These are phyloP conservation scores for Drosophila prolongata DNA, from an alignment of 2,888 invertebrate species.

Conservation along the genomic window DNA sequence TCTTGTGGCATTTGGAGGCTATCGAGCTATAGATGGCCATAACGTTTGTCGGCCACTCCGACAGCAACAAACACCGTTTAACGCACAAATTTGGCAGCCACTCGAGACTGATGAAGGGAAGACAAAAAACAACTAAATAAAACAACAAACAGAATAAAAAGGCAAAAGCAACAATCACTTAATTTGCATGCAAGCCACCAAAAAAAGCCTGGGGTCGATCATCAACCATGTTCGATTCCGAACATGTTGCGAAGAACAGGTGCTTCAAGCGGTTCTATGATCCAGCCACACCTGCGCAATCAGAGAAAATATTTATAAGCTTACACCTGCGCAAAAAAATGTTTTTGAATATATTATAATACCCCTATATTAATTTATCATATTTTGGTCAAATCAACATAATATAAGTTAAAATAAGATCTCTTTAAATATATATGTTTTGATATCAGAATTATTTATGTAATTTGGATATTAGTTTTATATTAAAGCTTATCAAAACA, in stretches of 20 bases:
- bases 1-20: conserved; percentile 60
- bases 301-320: no score
- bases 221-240: conserved; percentile 11
- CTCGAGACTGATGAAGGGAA: conserved; percentile 19
- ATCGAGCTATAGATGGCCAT: conserved; percentile 47
- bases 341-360: no score
- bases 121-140: conserved; percentile 5
- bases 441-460: no score
- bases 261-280: background rate
- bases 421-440: no score
- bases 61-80: conserved; percentile 58
- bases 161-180: conserved; percentile 25
- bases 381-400: no score
- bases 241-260: conserved; percentile 29
- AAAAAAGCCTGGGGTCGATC: conserved; percentile 5
- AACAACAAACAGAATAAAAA: conserved; percentile 14
- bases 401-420: no score
- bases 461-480: no score
- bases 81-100: conserved; percentile 47
- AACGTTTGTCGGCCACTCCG: conserved; percentile 50
- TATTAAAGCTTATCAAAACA: no score
- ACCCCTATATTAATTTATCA: no score
- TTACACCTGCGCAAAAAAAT: no score
- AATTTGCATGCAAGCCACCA: conserved; percentile 35
- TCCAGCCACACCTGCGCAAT: conserved; percentile 6